Base-by-base conservation (phyloP, 2,888 invertebrate genomes). In the Acheta domesticus region DNA sequence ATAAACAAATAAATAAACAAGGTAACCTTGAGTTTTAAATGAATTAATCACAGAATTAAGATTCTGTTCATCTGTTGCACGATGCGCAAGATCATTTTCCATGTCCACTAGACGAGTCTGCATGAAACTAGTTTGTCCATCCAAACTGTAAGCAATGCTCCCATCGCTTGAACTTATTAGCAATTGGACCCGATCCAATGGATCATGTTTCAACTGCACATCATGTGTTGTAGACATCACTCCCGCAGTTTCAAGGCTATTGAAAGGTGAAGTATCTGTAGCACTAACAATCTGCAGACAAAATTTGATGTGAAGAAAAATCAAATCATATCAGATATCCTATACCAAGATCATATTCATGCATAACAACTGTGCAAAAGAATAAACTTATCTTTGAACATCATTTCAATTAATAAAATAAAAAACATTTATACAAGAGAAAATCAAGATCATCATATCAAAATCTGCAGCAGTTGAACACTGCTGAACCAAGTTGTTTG, bases 101-200 rank as follows among this genome's bases (percentile, higher is more conserved):
- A 62, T 14, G n/a, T 62, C 62, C 14, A 62, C 62, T n/a, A 62
- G 14, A 19, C 62, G 14, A 19, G 62, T 62, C 62, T 62, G 62
- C 62, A 62, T 14, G n/a, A 62, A 76, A 48, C 49, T 50, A 20
- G 77, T 75, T 4, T 79, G 77, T 20, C 76, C 74, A 62, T 81
- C 81, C 21, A 80, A 74, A 21, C 79, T 80, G 79, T 81, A 81
- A 14, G 81, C 73, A 48, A 81, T 80, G 62, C 79, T 81, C 11
- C 79, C 81, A 74, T 78, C 78, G 36, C 78, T 79, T n/a, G 76
- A 79, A 49, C 77, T 79, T 23, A 81, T 78, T 12, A 81, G 77
- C 5, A 81, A 75, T 49, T 80, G 81, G 1, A 78, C 74, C 20
- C 49, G 21, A n/a, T 75, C 75, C 16, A 74, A 77, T 4, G 50